Evolutionary conservation across 2,113 vertebrate species (phyloP).

Genomic region (Macaca nemestrina): DNA sequence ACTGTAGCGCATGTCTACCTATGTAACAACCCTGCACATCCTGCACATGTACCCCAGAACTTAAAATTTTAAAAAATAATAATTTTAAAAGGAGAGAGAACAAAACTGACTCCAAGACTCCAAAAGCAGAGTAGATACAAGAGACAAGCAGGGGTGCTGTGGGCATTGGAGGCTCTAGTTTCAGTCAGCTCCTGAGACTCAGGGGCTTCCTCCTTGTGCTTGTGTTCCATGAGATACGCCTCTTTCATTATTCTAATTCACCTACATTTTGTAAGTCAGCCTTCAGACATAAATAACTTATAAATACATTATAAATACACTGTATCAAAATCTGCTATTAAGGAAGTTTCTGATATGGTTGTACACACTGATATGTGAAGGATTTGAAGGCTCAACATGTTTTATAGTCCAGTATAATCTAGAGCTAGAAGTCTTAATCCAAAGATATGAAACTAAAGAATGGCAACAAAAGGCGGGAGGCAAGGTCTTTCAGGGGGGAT

Average conservation of each 20-base stretch:
- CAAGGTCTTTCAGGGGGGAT: background rate
- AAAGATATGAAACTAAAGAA: background rate
- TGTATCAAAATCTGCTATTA: background rate
- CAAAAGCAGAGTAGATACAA: background rate
- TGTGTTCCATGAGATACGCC: background rate
- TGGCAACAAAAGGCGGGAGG: background rate
- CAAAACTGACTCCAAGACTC: background rate
- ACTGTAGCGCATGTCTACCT: no score
- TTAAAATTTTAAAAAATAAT: no score
- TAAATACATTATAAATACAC: background rate
- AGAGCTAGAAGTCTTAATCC: background rate
- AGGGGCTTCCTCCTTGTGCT: background rate
- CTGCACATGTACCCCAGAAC: no score
- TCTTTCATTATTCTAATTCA: background rate
- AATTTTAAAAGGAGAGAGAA: background rate
- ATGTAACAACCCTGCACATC: no score
- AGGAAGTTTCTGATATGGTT: background rate
- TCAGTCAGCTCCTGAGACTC: background rate
- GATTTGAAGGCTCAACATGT: background rate
- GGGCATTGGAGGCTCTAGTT: background rate
- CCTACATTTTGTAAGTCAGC: background rate
- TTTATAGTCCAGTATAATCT: background rate
- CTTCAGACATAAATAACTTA: background rate
- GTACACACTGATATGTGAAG: background rate
- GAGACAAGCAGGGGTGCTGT: background rate